Base-by-base conservation (phyloP, 2,113 vertebrate species). In the Lasiurus cinereus region DNA sequence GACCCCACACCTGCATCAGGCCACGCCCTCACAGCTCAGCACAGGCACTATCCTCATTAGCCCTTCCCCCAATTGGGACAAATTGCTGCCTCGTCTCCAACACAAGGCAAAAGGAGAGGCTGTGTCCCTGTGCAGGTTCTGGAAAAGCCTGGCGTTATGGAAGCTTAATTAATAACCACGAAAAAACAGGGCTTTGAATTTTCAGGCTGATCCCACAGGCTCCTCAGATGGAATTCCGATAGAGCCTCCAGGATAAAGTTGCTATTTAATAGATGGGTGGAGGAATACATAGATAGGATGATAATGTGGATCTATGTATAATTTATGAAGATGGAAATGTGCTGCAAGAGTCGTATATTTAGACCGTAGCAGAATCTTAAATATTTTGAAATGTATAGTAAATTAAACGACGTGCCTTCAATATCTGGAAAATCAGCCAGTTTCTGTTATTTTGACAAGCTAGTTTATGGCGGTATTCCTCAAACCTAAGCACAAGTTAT, bases 281-380 rank as follows among this genome's bases (percentile, higher is more conserved):
- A 67, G 67, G 88, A 88, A 67, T 16, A 36, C 59, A 72, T 31
- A 79, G 83, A 86, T 52, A 89, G 43, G 70, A 76, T 66, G 74
- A 83, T 56, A 79, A 80, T 83, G 79, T 83, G 50, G 15, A 56
- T 46, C 52, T 77, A 93, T 96, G 83, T 52, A 90, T 87, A 96
- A 96, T 95, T 91, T 91, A 96, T 96, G 62, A 95, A 92, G 90
- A 92, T 96, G 94, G 69, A 96, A 94, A 96, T 96, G 15, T 72
- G 11, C 76, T 78, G 33, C 79, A 82, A 59, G 59, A 27, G 52
- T 89, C 46, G 56, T 91, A 86, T 95, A 91, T 96, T 94, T 96
- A 93, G 88, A 80, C 59, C 43, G 88, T 2, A 64, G 74, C 73
- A 79, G 92, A 94, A 93, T 95, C 70, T 92, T 84, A 92, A 89